A percentile compares a stretch with the other conserved stretches of the same genome.
Conservation (phyloP, 2,888 invertebrate species). For the Drosophila robusta region DNA sequence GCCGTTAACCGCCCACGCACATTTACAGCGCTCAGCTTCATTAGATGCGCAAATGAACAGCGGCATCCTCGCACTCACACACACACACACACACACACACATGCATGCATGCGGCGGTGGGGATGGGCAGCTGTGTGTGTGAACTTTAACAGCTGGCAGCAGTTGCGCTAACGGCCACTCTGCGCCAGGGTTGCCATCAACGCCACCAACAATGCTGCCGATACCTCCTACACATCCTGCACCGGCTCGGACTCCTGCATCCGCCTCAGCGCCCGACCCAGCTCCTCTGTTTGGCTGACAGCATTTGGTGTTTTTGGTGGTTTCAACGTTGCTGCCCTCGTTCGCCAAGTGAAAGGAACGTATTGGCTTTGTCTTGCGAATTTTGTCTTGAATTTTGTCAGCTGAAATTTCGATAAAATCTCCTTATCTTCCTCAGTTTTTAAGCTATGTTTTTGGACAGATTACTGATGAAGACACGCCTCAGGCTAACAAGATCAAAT, state of each 20-base stretch:
- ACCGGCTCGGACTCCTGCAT: not conserved
- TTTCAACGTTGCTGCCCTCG: constrained; percentile 45
- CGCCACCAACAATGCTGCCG: constrained; percentile 46
- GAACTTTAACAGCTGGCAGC: constrained; percentile 75
- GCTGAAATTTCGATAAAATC: too few species aligned
- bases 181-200: constrained; percentile 45
- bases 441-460: too few species aligned
- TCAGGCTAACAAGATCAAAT: too few species aligned
- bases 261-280: not conserved
- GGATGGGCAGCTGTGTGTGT: constrained; percentile 42
- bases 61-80: constrained; percentile 21
- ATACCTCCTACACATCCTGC: constrained; percentile 13
- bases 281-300: constrained; percentile 59
- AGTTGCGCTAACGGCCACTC: constrained; percentile 59
- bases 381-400: too few species aligned
- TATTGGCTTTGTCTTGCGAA: too few species aligned
- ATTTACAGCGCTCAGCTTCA: constrained; percentile 74
- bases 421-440: too few species aligned
- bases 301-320: constrained; percentile 81
- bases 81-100: not conserved
- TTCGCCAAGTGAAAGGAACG: too few species aligned
- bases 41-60: constrained; percentile 76
- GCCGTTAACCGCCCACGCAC: constrained; percentile 77
- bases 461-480: too few species aligned
- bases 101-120: not conserved